phyloP scores from a whole-genome alignment of 2,113 vertebrate species.

The Mustela lutreola region DNA sequence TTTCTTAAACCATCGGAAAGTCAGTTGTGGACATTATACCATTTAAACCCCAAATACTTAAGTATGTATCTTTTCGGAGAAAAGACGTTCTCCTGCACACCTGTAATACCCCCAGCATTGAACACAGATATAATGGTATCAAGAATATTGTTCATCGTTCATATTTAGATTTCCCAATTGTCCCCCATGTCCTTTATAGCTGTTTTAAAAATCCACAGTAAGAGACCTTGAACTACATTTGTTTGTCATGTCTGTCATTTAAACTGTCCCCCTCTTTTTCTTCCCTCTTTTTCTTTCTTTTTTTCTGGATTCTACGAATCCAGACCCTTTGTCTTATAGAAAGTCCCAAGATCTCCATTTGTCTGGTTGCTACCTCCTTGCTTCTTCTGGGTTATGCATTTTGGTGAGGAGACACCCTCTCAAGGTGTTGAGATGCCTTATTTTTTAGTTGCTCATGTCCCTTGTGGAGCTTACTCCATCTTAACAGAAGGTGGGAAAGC shows the following conservation, averaged over 20 bases:
- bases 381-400: not conserved
- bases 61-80: not conserved
- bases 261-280: not conserved
- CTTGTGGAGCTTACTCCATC: not conserved
- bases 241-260: not conserved
- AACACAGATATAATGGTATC: not conserved
- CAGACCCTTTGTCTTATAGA: not conserved
- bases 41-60: not conserved
- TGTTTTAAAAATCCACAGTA: not conserved
- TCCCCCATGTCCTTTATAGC: not conserved
- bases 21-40: not conserved
- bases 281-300: too few species aligned
- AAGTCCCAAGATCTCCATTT: not conserved
- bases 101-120: not conserved
- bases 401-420: not conserved
- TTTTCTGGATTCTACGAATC: not conserved
- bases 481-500: not conserved
- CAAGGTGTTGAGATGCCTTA: not conserved
- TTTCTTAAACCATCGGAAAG: not conserved
- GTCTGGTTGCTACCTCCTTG: not conserved
- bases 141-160: rapidly evolving
- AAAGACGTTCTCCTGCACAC: not conserved
- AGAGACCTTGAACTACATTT: not conserved
- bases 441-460: not conserved
- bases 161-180: not conserved